A percentile compares a stretch with the other conserved stretches of the same genome.
phyloP scores from a whole-genome alignment of 2,113 vertebrate species.

The Equus przewalskii region DNA sequence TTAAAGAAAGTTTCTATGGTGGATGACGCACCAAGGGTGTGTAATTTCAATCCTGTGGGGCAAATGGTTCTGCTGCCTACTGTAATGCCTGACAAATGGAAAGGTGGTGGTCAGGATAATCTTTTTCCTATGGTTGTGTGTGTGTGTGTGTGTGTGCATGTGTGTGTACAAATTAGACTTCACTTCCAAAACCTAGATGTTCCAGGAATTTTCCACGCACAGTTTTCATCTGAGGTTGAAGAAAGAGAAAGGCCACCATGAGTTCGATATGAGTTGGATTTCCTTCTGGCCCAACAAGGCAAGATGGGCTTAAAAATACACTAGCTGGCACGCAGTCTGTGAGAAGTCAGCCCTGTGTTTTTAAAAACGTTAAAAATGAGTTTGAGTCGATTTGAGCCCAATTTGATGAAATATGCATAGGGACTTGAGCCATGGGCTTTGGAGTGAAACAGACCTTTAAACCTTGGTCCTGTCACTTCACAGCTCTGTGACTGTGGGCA shows the following conservation, averaged over 20 bases:
- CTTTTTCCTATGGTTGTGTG: neutral
- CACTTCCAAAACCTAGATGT: constrained; percentile 17
- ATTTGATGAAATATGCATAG: neutral
- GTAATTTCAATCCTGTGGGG: neutral
- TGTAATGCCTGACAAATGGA: neutral
- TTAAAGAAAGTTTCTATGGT: neutral
- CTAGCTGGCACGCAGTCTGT: neutral
- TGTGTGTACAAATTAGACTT: neutral
- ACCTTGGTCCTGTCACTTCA: neutral
- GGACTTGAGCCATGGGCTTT: neutral
- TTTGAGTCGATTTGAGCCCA: neutral
- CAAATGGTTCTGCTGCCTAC: neutral
- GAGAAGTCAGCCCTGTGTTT: neutral
- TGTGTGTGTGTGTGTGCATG: neutral
- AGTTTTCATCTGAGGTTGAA: neutral
- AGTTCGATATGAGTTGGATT: neutral
- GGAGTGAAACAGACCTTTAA: neutral
- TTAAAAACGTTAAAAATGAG: neutral
- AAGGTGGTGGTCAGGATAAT: neutral
- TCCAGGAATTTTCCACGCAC: constrained; percentile 39
- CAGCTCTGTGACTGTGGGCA: neutral
- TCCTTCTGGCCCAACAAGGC: constrained; percentile 16
- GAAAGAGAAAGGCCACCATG: neutral
- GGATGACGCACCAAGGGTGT: neutral
- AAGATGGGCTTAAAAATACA: neutral